Conservation (phyloP, 2,797 vertebrate genomes). For the Nothura maculosa region DNA sequence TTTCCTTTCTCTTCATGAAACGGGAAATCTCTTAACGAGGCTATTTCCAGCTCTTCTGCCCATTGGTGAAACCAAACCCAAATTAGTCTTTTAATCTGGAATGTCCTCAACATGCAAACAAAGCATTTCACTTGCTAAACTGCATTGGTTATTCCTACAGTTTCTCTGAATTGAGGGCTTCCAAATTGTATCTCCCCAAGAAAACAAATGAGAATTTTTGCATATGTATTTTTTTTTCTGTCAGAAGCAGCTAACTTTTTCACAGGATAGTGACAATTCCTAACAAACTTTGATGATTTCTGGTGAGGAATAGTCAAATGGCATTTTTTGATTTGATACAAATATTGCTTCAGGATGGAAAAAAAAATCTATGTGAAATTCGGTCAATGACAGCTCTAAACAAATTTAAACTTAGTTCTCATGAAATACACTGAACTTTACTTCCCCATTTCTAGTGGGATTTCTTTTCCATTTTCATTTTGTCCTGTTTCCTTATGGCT, state of each 20-base stretch:
- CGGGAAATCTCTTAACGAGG: not conserved
- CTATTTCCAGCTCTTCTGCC: not conserved
- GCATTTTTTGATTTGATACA: not conserved
- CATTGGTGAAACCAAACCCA: not conserved
- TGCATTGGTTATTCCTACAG: not conserved
- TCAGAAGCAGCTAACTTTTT: not conserved
- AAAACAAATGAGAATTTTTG: not conserved
- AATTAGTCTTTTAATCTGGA: not conserved
- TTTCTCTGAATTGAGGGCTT: not conserved
- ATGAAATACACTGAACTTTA: not conserved
- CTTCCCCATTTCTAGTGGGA: not conserved
- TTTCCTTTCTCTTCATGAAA: not conserved
- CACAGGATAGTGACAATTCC: not conserved
- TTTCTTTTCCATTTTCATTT: not conserved
- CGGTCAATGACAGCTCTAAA: not conserved
- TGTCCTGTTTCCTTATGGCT: not conserved
- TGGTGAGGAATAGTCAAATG: not conserved
- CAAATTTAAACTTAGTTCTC: not conserved
- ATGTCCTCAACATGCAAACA: not conserved
- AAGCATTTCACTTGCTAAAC: not conserved
- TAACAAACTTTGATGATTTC: not conserved
- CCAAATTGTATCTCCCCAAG: not conserved
- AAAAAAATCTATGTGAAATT: not conserved
- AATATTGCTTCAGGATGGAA: not conserved
- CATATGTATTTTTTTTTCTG: fast-evolving